phyloP scores from a whole-genome alignment of 2,797 vertebrate genomes.

The Pelodytes ibericus region DNA sequence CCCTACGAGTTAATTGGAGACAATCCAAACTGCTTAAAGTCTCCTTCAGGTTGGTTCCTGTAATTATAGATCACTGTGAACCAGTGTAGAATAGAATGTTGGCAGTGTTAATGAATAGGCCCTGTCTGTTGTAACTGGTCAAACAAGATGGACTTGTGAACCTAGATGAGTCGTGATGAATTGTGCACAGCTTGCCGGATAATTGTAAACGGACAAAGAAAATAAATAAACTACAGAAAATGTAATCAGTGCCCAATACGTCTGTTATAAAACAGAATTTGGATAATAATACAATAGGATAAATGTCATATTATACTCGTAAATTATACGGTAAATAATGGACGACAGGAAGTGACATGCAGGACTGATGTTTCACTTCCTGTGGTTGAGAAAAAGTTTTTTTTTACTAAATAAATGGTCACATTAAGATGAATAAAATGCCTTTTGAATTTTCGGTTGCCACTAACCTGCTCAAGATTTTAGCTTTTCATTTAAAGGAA shows the following conservation, averaged over 20 bases:
- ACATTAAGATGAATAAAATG: too few species aligned
- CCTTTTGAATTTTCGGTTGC: too few species aligned
- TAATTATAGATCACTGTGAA: slow-evolving; percentile 9
- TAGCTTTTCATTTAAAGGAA: too few species aligned
- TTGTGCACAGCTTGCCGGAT: not conserved
- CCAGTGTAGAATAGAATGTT: slow-evolving; percentile 22
- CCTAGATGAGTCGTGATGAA: slow-evolving; percentile 14
- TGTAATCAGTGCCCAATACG: not conserved
- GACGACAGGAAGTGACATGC: too few species aligned
- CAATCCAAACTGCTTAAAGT: slow-evolving; percentile 1
- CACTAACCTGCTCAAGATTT: too few species aligned
- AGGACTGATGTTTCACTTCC: too few species aligned
- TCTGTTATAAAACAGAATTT: too few species aligned
- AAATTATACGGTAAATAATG: too few species aligned
- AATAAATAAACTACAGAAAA: not conserved
- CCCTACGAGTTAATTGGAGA: not conserved
- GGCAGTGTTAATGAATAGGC: slow-evolving; percentile 29
- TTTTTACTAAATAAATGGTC: too few species aligned
- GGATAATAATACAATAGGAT: too few species aligned
- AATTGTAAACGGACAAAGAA: not conserved
- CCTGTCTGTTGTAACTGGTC: slow-evolving; percentile 18
- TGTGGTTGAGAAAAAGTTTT: too few species aligned
- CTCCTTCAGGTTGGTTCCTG: not conserved
- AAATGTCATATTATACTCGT: too few species aligned
- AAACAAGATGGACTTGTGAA: slow-evolving; percentile 33